Conservation (phyloP, 2,113 vertebrate genomes). For the Psophia crepitans region DNA sequence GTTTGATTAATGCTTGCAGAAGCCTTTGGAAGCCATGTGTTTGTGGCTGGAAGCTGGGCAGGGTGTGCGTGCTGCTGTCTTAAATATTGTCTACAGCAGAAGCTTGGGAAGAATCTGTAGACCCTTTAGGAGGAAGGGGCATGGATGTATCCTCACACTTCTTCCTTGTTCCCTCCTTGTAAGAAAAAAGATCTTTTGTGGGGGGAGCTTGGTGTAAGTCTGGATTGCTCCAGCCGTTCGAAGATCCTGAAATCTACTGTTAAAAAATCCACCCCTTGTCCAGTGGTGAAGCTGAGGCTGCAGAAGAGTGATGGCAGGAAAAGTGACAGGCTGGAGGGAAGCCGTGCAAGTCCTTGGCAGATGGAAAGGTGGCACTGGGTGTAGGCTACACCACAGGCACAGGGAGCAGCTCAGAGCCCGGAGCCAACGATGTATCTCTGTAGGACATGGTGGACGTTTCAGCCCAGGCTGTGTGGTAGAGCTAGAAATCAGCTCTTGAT, state of each 20-base stretch:
- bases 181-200: not conserved
- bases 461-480: not conserved
- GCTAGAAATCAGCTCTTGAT: not conserved
- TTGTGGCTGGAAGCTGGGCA: not conserved
- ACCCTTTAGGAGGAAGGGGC: not conserved
- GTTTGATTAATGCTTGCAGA: constrained; percentile 5
- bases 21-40: not conserved
- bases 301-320: accelerated
- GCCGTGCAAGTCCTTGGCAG: accelerated
- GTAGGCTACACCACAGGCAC: accelerated
- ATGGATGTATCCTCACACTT: not conserved
- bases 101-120: not conserved
- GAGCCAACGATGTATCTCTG: not conserved
- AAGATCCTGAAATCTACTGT: not conserved
- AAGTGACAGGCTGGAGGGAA: not conserved
- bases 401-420: not conserved
- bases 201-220: not conserved
- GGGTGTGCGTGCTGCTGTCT: not conserved
- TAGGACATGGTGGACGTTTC: not conserved
- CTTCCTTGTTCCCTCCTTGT: not conserved
- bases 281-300: not conserved
- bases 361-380: not conserved
- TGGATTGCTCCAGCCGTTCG: not conserved
- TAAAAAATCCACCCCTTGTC: not conserved
- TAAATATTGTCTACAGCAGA: not conserved